Conservation (phyloP, 2,113 vertebrate genomes). For the Gnathonemus longibarbis region DNA sequence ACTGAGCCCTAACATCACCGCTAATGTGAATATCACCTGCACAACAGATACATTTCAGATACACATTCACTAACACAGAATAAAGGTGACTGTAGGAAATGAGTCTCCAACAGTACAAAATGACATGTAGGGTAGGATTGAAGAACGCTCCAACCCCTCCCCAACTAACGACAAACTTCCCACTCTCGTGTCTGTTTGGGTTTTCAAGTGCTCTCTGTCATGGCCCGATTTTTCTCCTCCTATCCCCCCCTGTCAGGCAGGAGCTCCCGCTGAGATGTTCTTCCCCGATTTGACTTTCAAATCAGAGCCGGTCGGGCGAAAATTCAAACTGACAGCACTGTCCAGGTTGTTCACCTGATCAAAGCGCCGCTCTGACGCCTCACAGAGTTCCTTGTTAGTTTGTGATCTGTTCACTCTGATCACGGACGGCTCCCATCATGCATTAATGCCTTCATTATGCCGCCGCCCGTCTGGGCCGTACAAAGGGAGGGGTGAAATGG, state of each 20-base stretch:
- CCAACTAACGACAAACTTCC: neutral
- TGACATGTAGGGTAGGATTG: neutral
- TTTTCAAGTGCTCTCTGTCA: neutral
- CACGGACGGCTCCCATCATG: constrained; percentile 57
- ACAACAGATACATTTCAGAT: neutral
- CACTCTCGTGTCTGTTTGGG: neutral
- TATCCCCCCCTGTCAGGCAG: constrained; percentile 31
- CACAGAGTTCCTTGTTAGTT: constrained; percentile 48
- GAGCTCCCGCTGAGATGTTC: constrained; percentile 20
- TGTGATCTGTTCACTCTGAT: constrained; percentile 63
- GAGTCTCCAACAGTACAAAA: neutral
- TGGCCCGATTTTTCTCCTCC: constrained; percentile 24
- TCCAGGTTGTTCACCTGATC: constrained; percentile 55
- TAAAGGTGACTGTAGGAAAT: neutral
- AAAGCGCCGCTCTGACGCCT: constrained; percentile 60
- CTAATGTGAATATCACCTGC: neutral
- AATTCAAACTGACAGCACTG: constrained; percentile 56
- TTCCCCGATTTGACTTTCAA: constrained; percentile 43
- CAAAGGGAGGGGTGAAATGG: constrained; percentile 41
- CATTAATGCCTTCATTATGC: constrained; percentile 50
- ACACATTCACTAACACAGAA: neutral
- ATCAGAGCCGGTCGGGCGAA: constrained; percentile 53
- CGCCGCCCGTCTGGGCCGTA: constrained; percentile 49
- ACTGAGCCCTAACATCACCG: neutral
- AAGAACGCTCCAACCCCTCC: neutral